Conservation (phyloP, 2,797 vertebrate species). For the Gila robusta region DNA sequence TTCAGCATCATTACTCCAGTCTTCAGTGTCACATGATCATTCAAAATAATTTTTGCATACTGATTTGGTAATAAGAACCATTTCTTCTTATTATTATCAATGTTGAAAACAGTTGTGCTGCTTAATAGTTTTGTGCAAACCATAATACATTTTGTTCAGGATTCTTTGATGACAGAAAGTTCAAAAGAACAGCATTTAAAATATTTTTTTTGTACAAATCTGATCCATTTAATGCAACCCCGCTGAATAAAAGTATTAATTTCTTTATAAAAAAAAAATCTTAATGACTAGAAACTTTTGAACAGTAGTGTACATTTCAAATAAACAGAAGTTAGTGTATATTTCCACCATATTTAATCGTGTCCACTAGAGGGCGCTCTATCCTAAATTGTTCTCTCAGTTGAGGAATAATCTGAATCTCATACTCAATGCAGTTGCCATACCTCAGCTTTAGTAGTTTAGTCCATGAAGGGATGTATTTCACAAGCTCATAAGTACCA, state of each 20-base stretch:
- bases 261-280: background rate
- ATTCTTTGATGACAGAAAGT: too few relatives aligned
- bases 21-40: too few relatives aligned
- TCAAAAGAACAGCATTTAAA: too few relatives aligned
- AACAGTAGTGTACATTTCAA: background rate
- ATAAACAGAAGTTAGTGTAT: background rate
- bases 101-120: too few relatives aligned
- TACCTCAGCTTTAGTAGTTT: slow-evolving; percentile 83
- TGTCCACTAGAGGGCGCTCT: slow-evolving; percentile 26
- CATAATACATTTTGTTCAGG: background rate
- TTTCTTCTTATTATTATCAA: too few relatives aligned
- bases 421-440: background rate
- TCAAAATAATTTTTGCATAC: too few relatives aligned
- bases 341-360: background rate
- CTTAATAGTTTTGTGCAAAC: background rate
- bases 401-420: background rate
- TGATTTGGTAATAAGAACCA: too few relatives aligned
- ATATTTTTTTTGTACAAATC: too few relatives aligned
- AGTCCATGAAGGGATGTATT: slow-evolving; percentile 75
- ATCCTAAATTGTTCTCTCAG: background rate
- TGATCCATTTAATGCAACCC: background rate
- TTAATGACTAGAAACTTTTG: background rate
- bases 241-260: background rate
- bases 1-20: too few relatives aligned
- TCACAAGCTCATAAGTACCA: slow-evolving; percentile 76